A percentile compares a stretch with the other conserved stretches of the same genome.
Conservation (phyloP, 2,888 invertebrate genomes). For the Spisula subtruncata region DNA sequence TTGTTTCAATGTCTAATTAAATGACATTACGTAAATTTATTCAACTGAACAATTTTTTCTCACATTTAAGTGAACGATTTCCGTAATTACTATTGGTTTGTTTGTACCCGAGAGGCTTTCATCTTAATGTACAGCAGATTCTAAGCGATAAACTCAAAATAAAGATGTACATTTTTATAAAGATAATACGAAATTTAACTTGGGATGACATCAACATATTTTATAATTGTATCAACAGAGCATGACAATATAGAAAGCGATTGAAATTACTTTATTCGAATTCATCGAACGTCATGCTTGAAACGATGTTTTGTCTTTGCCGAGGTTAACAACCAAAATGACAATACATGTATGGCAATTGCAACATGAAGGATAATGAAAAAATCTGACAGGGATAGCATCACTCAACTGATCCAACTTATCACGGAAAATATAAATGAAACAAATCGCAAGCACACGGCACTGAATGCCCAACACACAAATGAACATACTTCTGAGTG, state of each 20-base stretch:
- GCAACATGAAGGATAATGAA: too few species aligned
- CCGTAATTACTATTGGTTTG: neutral
- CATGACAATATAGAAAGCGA: neutral
- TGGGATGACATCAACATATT: neutral
- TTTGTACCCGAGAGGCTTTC: neutral
- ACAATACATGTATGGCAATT: too few species aligned
- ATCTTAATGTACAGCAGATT: neutral
- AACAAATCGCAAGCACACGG: too few species aligned
- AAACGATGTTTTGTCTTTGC: too few species aligned
- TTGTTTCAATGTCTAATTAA: conserved; percentile 4
- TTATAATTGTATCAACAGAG: neutral
- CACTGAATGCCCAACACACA: too few species aligned
- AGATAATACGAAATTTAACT: neutral
- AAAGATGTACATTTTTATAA: neutral
- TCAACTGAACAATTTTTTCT: neutral
- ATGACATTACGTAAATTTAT: conserved; percentile 1
- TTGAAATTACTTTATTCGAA: neutral
- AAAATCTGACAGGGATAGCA: too few species aligned
- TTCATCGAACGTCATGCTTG: neutral
- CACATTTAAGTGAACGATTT: neutral
- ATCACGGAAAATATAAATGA: too few species aligned
- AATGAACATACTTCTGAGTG: too few species aligned
- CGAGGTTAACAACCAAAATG: neutral
- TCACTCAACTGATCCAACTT: too few species aligned
- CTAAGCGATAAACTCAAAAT: neutral